Conservation (phyloP, 2,888 invertebrate genomes). For the Hybos culiciformis region DNA sequence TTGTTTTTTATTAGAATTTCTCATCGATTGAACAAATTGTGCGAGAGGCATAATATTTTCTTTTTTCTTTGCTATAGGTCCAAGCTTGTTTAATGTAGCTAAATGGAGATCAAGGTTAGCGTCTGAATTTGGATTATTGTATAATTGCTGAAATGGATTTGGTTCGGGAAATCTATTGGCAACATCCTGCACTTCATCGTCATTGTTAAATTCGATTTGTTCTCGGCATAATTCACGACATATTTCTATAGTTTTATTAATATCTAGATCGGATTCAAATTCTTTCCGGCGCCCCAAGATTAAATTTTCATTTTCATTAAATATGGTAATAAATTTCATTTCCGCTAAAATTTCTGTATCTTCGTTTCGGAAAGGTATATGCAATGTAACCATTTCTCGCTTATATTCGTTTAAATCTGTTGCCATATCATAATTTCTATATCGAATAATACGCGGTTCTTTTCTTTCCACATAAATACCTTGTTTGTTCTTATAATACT, state of each 20-base stretch:
- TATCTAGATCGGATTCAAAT: conserved; percentile 20
- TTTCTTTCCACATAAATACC: conserved; percentile 10
- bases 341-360: conserved; percentile 13
- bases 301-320: conserved; percentile 12
- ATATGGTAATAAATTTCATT: conserved; percentile 13
- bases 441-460: conserved; percentile 23
- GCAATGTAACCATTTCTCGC: conserved; percentile 19
- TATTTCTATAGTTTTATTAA: conserved; percentile 20
- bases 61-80: conserved; percentile 17
- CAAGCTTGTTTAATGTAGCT: conserved; percentile 17
- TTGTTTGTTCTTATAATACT: conserved; percentile 15
- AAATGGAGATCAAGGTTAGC: conserved; percentile 16
- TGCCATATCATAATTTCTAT: conserved; percentile 26
- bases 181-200: conserved; percentile 11
- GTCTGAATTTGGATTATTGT: conserved; percentile 15
- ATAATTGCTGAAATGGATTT: conserved; percentile 16
- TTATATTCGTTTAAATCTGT: conserved; percentile 23
- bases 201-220: no score
- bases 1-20: no score
- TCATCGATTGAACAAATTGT: conserved; percentile 16
- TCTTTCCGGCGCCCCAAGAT: conserved; percentile 14
- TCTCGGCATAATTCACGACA: conserved; percentile 17
- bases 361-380: conserved; percentile 20
- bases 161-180: conserved; percentile 11
- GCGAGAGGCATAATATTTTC: conserved; percentile 18